Conservation (phyloP, 1,140 invertebrate species). For the Aphidius ervi region DNA sequence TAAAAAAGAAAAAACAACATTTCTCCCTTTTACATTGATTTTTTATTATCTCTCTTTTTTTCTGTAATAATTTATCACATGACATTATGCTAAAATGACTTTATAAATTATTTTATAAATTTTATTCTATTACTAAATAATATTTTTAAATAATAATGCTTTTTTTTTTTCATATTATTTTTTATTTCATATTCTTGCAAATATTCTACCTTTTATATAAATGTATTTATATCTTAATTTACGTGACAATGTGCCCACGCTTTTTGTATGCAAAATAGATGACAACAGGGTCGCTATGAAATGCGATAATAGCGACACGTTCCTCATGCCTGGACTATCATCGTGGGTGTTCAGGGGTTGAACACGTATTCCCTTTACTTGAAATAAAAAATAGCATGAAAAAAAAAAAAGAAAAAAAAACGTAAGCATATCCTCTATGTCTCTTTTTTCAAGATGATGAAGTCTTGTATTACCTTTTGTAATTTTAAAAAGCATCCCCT, state of each 20-base stretch:
- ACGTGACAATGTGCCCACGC: slow-evolving; percentile 26
- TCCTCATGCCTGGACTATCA: slow-evolving; percentile 1
- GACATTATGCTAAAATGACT: too few relatives aligned
- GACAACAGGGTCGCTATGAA: slow-evolving; percentile 10
- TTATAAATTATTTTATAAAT: too few relatives aligned
- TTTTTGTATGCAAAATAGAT: slow-evolving; percentile 28
- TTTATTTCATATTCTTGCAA: too few relatives aligned
- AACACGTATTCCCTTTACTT: slow-evolving; percentile 14
- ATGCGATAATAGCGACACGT: slow-evolving; percentile 24
- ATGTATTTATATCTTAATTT: slow-evolving; percentile 30
- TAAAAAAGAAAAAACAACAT: too few relatives aligned
- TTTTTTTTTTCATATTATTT: too few relatives aligned
- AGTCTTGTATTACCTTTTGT: too few relatives aligned
- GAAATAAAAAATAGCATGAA: neutral
- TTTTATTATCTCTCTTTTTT: too few relatives aligned
- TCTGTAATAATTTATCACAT: too few relatives aligned
- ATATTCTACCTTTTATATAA: neutral
- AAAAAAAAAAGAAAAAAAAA: slow-evolving; percentile 10
- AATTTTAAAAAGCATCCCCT: too few relatives aligned
- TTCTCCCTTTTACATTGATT: too few relatives aligned
- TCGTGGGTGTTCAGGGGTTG: slow-evolving; percentile 23
- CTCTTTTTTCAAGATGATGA: neutral
- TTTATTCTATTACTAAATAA: too few relatives aligned
- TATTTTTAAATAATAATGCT: too few relatives aligned
- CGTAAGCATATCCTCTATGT: slow-evolving; percentile 8